phyloP scores from a whole-genome alignment of 2,888 invertebrate genomes.

The Herminia tarsipennalis region DNA sequence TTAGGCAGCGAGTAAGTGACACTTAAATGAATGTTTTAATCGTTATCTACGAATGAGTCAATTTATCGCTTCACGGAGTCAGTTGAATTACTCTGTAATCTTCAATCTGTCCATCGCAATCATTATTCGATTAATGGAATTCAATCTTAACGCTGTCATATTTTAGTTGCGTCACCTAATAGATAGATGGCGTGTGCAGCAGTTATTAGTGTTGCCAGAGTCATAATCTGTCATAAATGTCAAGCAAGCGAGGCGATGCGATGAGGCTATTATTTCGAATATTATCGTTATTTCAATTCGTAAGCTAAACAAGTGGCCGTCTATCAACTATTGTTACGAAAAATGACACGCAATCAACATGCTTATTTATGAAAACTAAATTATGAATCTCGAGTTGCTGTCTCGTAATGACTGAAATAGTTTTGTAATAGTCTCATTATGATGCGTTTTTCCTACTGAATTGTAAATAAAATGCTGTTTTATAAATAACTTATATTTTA shows the following conservation, averaged over 20 bases:
- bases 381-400: conserved; percentile 11
- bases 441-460: no score
- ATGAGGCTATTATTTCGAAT: conserved; percentile 68
- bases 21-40: conserved; percentile 2
- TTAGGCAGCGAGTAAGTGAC: no score
- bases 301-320: conserved; percentile 68
- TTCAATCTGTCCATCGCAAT: conserved; percentile 61
- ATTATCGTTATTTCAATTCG: conserved; percentile 72
- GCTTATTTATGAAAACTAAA: conserved; percentile 41
- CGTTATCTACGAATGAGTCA: conserved; percentile 30
- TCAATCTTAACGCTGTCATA: conserved; percentile 67
- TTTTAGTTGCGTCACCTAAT: conserved; percentile 72
- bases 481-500: no score
- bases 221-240: conserved; percentile 83
- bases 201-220: conserved; percentile 75
- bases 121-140: conserved; percentile 73
- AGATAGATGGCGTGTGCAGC: conserved; percentile 77
- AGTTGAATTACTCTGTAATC: conserved; percentile 48
- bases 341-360: conserved; percentile 72
- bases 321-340: conserved; percentile 66
- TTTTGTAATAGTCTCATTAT: conserved; percentile 28
- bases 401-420: conserved; percentile 44
- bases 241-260: conserved; percentile 67
- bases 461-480: no score
- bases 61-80: conserved; percentile 49